phyloP scores from a whole-genome alignment of 1,140 invertebrate genomes.

The Pinna nobilis region DNA sequence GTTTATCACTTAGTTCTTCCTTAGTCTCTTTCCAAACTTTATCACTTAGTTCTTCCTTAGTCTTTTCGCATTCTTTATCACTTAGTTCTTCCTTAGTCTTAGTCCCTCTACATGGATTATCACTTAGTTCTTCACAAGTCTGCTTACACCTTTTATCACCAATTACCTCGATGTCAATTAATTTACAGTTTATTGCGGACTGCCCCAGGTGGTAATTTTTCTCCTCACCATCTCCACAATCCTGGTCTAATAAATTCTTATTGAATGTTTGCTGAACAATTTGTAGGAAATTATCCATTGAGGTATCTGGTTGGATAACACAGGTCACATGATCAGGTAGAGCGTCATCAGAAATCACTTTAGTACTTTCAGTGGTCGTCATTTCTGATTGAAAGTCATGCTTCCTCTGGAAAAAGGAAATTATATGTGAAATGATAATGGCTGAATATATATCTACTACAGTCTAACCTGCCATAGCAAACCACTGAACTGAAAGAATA shows the following conservation, averaged over 20 bases:
- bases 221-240: neutral
- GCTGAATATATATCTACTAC: too few species aligned
- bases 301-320: constrained; percentile 58
- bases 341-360: neutral
- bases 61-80: neutral
- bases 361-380: too few species aligned
- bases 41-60: neutral
- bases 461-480: too few species aligned
- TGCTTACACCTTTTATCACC: neutral
- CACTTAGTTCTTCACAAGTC: neutral
- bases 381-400: too few species aligned
- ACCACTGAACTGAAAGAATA: too few species aligned
- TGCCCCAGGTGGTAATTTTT: neutral
- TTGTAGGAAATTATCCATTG: constrained; percentile 53
- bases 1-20: neutral
- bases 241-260: neutral
- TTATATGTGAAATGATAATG: too few species aligned
- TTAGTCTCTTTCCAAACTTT: neutral
- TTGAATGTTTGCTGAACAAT: constrained; percentile 18
- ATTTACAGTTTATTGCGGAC: neutral
- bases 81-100: neutral
- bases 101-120: neutral
- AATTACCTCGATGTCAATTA: neutral
- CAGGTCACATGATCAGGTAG: constrained; percentile 63
- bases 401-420: too few species aligned